phyloP scores from a whole-genome alignment of 2,888 invertebrate genomes.

The Eupithecia inturbata region DNA sequence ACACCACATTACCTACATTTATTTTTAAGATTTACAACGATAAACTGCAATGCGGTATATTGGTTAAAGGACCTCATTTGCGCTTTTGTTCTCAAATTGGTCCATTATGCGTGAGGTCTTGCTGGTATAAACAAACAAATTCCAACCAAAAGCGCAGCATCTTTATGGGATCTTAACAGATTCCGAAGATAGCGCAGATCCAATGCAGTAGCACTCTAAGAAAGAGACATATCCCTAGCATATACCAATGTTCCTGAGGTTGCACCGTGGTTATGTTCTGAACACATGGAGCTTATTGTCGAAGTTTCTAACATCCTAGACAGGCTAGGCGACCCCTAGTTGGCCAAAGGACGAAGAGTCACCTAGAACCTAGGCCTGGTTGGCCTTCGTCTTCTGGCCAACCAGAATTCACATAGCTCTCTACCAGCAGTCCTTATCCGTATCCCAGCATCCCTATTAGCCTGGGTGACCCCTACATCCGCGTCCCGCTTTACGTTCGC shows the following conservation, averaged over 20 bases:
- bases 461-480: constrained; percentile 96
- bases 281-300: neutral
- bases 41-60: neutral
- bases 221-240: neutral
- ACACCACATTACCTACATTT: neutral
- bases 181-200: neutral
- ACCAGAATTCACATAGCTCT: neutral
- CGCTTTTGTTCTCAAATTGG: neutral
- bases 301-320: too few relatives aligned
- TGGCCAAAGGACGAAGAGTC: too few relatives aligned
- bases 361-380: too few relatives aligned
- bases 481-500: constrained; percentile 97
- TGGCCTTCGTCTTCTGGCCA: neutral
- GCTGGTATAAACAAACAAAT: neutral
- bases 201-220: neutral
- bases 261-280: neutral
- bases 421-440: constrained; percentile 78
- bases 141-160: neutral
- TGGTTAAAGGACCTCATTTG: neutral
- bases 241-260: neutral
- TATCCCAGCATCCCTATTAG: constrained; percentile 97
- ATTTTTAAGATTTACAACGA: neutral
- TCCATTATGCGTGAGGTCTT: neutral
- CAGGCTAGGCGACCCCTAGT: too few relatives aligned
- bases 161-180: neutral